Conservation (phyloP, 2,113 vertebrate species). For the Seriola dumerili region DNA sequence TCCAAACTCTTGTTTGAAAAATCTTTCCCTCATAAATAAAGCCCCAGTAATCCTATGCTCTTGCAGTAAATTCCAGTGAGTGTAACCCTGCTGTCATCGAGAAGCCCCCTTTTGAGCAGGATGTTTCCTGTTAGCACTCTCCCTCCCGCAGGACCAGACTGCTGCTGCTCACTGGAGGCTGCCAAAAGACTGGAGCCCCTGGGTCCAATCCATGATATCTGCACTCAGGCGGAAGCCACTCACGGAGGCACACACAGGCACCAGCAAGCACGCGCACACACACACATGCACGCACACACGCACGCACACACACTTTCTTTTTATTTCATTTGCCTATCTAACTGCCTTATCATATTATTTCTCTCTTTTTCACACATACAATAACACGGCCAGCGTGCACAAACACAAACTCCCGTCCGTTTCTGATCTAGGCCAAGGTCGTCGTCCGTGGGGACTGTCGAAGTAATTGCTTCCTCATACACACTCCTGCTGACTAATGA, state of each 20-base stretch:
- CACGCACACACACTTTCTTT: background rate
- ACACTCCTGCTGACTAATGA: conserved; percentile 62
- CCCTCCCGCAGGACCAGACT: conserved; percentile 43
- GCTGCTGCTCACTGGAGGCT: conserved; percentile 51
- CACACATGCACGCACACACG: conserved; percentile 10
- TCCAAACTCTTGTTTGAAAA: background rate
- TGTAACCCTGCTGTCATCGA: conserved; percentile 25
- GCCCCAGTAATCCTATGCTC: background rate
- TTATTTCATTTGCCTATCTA: background rate
- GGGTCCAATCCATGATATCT: conserved; percentile 43
- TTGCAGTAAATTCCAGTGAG: background rate
- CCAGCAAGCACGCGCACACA: background rate
- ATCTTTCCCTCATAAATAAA: conserved; percentile 19
- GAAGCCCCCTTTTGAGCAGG: conserved; percentile 18
- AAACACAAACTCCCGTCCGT: background rate
- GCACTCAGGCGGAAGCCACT: conserved; percentile 46
- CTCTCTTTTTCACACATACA: background rate
- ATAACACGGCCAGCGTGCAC: background rate
- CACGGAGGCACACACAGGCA: conserved; percentile 25
- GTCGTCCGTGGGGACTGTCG: conserved; percentile 4
- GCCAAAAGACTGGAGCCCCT: conserved; percentile 40
- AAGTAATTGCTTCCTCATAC: conserved; percentile 54
- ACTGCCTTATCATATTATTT: background rate
- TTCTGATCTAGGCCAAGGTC: conserved; percentile 59
- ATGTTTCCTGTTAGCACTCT: conserved; percentile 36